Percentiles rank a stretch among this genome's conserved stretches.
Evolutionary conservation across 2,888 invertebrate genomes (phyloP).

Genomic region (Hydrotaea cyrtoneurina): DNA sequence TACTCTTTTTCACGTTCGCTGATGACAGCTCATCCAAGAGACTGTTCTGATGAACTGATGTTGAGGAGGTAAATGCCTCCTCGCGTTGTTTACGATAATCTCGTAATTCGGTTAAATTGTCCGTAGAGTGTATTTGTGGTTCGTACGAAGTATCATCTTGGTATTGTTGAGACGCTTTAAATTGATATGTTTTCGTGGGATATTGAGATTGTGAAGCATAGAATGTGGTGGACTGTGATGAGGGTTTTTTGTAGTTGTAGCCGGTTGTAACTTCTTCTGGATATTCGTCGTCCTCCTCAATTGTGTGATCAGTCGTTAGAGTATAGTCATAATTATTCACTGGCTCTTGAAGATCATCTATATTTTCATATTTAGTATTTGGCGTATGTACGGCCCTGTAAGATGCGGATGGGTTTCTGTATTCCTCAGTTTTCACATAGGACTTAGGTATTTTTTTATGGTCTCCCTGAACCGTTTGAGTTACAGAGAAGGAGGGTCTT

Average conservation of each 20-base stretch:
- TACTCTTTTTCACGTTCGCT: background rate
- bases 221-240: background rate
- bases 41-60: conserved; percentile 18
- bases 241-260: background rate
- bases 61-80: background rate
- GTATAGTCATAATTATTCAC: background rate
- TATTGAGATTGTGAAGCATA: too few species aligned
- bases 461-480: background rate
- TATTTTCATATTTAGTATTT: background rate
- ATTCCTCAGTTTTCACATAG: too few species aligned
- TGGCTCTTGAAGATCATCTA: background rate
- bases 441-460: too few species aligned
- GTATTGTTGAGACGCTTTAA: background rate
- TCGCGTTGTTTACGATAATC: background rate
- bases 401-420: background rate
- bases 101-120: background rate
- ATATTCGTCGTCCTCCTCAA: too few species aligned
- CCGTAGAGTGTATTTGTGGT: background rate
- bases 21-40: conserved; percentile 31
- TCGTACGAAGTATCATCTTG: background rate
- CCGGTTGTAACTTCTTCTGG: too few species aligned
- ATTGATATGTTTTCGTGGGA: too few species aligned
- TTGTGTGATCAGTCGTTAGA: too few species aligned
- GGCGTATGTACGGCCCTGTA: background rate
- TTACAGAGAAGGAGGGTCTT: background rate